Base-by-base conservation (phyloP, 2,113 vertebrate species). In the Lampris megalopsis region DNA sequence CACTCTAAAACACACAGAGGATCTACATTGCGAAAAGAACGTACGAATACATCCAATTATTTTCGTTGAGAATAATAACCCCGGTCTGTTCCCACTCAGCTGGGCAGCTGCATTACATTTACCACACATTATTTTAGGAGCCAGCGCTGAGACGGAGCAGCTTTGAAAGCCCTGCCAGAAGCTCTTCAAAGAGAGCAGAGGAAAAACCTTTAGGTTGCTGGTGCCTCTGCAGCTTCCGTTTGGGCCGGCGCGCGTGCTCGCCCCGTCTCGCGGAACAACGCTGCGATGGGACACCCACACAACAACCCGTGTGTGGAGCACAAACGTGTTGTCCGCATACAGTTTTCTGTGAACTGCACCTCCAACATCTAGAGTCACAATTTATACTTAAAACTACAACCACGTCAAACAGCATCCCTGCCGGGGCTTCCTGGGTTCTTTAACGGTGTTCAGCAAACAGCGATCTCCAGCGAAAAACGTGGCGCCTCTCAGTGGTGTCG, bases 111-210 rank as follows among this genome's bases (percentile, higher is more conserved):
- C 40, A 35, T 79, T 77, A 65, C 76, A 91, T 90, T 89, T 81
- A 78, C 53, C 61, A 59, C 83, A 87, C 79, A 77, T 87, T 88
- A 89, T 83, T 86, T 84, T 81, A 80, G 84, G 80, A 84, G 86
- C 81, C 80, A 68, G 78, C 1, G 5, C 59, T 48, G 82, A 77
- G 76, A 83, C 78, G 73, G 67, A 81, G 63, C 67, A 50, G 73
- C 86, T 91, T 91, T 91, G 86, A 85, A 89, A 67, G 80, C 52
- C 41, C n/a, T 79, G 83, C 83, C 83, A 86, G 87, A 36, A 85
- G 81, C 63, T 76, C 83, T 88, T 91, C 90, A 91, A 92, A 91
- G 89, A 71, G 70, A 52, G 36, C 11, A 13, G 64, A 71, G 53
- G 67, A 43, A 75, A 78, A 82, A 67, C 41, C 5, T 68, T 35